A percentile compares a stretch with the other conserved stretches of the same genome.
Evolutionary conservation across 1,140 invertebrate genomes (phyloP).

Genomic region (Brachionus plicatilis): DNA sequence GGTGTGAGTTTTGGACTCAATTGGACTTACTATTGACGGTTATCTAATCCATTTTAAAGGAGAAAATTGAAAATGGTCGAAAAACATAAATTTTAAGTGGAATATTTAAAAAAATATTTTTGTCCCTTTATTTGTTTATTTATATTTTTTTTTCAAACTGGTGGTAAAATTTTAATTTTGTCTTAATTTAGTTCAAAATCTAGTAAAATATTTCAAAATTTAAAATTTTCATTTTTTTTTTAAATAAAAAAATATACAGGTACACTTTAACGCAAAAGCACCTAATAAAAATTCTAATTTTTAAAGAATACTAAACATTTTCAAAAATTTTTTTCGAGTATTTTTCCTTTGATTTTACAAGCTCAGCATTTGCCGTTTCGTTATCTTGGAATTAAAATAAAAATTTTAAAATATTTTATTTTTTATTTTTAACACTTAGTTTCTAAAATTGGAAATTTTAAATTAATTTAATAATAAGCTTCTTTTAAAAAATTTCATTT

Average conservation of each 20-base stretch:
- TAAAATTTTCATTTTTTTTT: neutral
- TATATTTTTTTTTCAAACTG: neutral
- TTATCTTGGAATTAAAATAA: neutral
- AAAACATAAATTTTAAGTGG: too few species aligned
- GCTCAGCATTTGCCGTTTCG: neutral
- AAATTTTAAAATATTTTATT: neutral
- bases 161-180: neutral
- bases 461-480: too few species aligned
- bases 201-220: neutral
- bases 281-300: neutral
- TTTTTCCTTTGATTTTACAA: neutral
- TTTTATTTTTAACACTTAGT: neutral
- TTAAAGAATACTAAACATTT: neutral
- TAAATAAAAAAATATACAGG: neutral
- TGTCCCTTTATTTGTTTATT: neutral
- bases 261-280: neutral
- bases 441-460: too few species aligned
- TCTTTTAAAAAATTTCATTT: too few species aligned
- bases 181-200: neutral
- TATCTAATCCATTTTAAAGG: neutral
- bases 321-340: neutral
- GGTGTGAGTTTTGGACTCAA: neutral
- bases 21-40: neutral
- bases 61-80: neutral
- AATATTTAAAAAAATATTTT: neutral